Evolutionary conservation across 1,140 invertebrate species (phyloP).

Genomic region (Camponotus pennsylvanicus): DNA sequence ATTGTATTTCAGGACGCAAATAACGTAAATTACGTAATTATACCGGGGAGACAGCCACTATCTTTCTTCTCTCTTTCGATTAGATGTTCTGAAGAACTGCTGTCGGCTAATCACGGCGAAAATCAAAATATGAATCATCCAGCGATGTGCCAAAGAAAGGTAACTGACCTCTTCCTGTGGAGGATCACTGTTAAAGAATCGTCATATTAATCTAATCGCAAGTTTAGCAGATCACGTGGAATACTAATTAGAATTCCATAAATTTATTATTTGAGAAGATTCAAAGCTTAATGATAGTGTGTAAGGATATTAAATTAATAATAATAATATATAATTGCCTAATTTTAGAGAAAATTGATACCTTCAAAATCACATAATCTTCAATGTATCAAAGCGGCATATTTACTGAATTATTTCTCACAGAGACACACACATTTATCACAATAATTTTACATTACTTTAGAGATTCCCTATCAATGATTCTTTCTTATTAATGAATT

Average conservation of each 20-base stretch:
- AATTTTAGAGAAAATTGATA: not conserved
- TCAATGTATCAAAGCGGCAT: not conserved
- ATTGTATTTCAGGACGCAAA: conserved; percentile 72
- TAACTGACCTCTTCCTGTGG: conserved; percentile 27
- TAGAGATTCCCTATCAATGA: not conserved
- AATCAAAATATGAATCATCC: conserved; percentile 56
- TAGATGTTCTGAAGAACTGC: conserved; percentile 39
- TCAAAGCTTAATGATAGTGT: not conserved
- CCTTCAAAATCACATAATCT: not conserved
- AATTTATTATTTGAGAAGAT: not conserved
- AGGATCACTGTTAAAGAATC: conserved; percentile 46
- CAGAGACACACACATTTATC: not conserved
- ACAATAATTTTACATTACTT: not conserved
- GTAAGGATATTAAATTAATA: not conserved
- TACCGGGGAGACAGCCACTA: conserved; percentile 43
- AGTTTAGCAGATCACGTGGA: not conserved
- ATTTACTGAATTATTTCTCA: not conserved
- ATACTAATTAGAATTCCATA: not conserved
- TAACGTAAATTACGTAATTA: conserved; percentile 74
- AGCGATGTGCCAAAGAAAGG: conserved; percentile 11
- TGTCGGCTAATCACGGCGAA: conserved; percentile 22
- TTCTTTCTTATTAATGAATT: not conserved
- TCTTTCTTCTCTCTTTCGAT: conserved; percentile 51
- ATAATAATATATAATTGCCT: not conserved
- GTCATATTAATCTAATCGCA: conserved; percentile 29